Conservation (phyloP, 2,888 invertebrate species). For the Mesorhabditis sp. region DNA sequence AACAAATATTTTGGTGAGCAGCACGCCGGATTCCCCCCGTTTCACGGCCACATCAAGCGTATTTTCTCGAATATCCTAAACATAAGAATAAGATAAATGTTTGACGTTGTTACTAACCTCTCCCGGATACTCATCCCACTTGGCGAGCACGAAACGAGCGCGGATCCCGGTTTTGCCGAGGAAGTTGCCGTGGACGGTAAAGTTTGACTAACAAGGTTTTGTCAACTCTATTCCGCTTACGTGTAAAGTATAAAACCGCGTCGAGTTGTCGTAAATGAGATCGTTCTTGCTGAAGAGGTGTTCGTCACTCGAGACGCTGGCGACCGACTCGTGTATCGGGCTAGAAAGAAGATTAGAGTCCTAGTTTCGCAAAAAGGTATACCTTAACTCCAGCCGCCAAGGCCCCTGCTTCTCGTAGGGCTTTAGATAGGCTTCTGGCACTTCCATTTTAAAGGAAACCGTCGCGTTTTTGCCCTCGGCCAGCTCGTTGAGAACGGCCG, state of each 20-base stretch:
- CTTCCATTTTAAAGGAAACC: neutral
- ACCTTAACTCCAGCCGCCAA: neutral
- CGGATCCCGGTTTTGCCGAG: conserved; percentile 40
- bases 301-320: neutral
- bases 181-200: conserved; percentile 32
- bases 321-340: neutral
- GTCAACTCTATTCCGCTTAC: neutral
- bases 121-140: conserved; percentile 19
- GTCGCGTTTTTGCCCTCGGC: neutral
- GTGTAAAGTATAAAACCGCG: neutral
- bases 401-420: neutral
- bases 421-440: neutral
- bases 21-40: conserved; percentile 23
- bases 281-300: neutral
- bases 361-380: neutral
- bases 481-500: neutral
- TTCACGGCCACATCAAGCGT: conserved; percentile 39
- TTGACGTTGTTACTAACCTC: too few species aligned
- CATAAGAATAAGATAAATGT: neutral
- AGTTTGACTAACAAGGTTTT: conserved; percentile 19
- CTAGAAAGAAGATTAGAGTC: neutral
- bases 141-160: conserved; percentile 21
- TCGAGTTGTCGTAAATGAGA: neutral
- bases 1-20: conserved; percentile 48
- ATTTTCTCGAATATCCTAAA: neutral